phyloP scores from a whole-genome alignment of 2,888 invertebrate genomes.

The Agrotis ipsilon region DNA sequence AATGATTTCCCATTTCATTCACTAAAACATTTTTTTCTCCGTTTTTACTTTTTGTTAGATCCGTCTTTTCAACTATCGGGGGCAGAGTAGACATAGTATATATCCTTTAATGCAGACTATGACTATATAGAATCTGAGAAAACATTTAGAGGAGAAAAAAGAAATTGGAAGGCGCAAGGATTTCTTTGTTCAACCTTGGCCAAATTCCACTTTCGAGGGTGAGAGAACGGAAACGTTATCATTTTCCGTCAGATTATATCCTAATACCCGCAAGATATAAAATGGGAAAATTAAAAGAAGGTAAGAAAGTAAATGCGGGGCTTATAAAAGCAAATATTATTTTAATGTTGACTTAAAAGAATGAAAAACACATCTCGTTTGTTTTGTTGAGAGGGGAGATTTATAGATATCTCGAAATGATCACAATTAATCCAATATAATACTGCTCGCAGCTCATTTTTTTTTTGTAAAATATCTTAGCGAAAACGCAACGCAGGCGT shows the following conservation, averaged over 20 bases:
- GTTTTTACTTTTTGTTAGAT: no score
- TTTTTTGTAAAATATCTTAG: no score
- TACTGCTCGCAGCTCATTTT: no score
- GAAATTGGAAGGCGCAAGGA: slow-evolving; percentile 33
- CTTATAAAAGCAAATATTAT: slow-evolving; percentile 37
- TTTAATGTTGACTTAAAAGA: slow-evolving; percentile 20
- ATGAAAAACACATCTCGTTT: slow-evolving; percentile 10
- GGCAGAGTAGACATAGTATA: no score
- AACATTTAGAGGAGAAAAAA: slow-evolving; percentile 9
- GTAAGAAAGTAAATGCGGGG: slow-evolving; percentile 29
- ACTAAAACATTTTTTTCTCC: no score
- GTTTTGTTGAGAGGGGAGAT: slow-evolving; percentile 5
- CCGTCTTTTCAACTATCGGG: no score
- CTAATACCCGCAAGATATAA: slow-evolving; percentile 49
- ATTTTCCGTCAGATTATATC: slow-evolving; percentile 56
- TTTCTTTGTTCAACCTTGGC: slow-evolving; percentile 33
- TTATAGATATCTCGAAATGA: no score
- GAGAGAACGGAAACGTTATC: slow-evolving; percentile 51
- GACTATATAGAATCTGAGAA: neutral
- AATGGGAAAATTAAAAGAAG: slow-evolving; percentile 47
- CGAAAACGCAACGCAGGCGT: no score
- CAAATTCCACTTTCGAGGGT: slow-evolving; percentile 44
- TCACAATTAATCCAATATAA: no score
- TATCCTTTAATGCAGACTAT: neutral
- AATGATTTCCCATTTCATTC: no score